Evolutionary conservation across 2,888 invertebrate species (phyloP).

Genomic region (Agrilus cyanescens): DNA sequence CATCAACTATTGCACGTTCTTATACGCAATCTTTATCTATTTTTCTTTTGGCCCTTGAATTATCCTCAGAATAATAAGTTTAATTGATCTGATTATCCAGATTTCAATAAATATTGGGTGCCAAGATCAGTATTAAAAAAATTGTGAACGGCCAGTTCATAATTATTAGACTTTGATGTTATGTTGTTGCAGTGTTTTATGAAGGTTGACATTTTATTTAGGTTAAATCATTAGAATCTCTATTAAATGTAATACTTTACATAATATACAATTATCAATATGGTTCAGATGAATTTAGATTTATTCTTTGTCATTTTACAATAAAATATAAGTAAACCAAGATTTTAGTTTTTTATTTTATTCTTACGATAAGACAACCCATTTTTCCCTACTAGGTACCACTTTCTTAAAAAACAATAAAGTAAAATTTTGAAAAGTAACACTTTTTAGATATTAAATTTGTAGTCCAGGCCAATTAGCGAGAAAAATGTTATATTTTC

Average conservation of each 20-base stretch:
- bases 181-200: conserved; percentile 13
- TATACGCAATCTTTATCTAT: conserved; percentile 3
- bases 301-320: conserved; percentile 63
- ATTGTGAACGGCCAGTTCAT: conserved; percentile 31
- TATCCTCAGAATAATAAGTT: too few relatives aligned
- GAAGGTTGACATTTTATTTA: conserved; percentile 19
- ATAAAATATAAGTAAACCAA: conserved; percentile 37
- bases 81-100: neutral
- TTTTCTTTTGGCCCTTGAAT: conserved; percentile 2
- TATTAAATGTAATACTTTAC: conserved; percentile 35
- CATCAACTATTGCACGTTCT: too few relatives aligned
- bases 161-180: conserved; percentile 20
- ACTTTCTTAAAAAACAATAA: too few relatives aligned
- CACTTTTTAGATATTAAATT: too few relatives aligned
- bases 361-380: too few relatives aligned
- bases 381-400: too few relatives aligned
- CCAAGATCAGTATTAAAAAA: conserved; percentile 34
- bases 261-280: conserved; percentile 35
- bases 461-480: too few relatives aligned
- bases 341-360: too few relatives aligned
- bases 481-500: too few relatives aligned
- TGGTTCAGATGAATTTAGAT: conserved; percentile 47
- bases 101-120: conserved; percentile 26
- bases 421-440: too few relatives aligned
- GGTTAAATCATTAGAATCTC: conserved; percentile 25